phyloP scores from a whole-genome alignment of 30 jellyfish, hydroid and myxozoan species.

The Aurelia sp. region DNA sequence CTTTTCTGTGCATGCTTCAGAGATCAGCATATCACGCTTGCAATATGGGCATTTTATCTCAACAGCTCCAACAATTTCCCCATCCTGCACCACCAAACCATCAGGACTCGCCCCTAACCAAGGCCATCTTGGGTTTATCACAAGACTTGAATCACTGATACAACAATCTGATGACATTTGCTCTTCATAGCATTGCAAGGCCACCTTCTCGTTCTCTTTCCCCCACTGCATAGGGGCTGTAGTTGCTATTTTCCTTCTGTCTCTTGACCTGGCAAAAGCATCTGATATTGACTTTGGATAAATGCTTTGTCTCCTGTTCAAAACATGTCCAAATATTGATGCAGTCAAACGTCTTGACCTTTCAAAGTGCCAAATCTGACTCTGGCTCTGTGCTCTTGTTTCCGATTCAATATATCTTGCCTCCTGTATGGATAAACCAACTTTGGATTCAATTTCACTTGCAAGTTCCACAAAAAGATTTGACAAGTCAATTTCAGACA shows the following conservation, averaged over 20 bases:
- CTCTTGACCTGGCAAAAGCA: background rate
- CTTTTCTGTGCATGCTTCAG: constrained; percentile 25
- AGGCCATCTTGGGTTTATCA: background rate
- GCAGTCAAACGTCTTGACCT: background rate
- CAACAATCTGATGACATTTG: constrained; percentile 1
- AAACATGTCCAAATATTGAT: background rate
- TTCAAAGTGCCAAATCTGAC: background rate
- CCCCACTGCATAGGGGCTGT: constrained; percentile 27
- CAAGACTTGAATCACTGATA: background rate
- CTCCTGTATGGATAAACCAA: too few species aligned
- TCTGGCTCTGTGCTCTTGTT: too few species aligned
- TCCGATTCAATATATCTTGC: too few species aligned
- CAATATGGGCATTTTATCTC: constrained; percentile 26
- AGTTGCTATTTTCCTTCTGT: background rate
- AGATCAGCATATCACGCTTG: background rate
- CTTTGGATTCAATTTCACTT: too few species aligned
- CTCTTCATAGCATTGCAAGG: constrained; percentile 10
- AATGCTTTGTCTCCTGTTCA: background rate
- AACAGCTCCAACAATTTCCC: constrained; percentile 24
- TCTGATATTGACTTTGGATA: background rate
- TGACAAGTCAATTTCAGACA: too few species aligned
- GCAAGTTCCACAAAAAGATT: too few species aligned
- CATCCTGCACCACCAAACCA: constrained; percentile 14
- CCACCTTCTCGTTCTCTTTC: constrained; percentile 30
- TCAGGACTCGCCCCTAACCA: constrained; percentile 52